Base-by-base conservation (phyloP, 92 coral and sea anemone species). In the Ricordea florida region DNA sequence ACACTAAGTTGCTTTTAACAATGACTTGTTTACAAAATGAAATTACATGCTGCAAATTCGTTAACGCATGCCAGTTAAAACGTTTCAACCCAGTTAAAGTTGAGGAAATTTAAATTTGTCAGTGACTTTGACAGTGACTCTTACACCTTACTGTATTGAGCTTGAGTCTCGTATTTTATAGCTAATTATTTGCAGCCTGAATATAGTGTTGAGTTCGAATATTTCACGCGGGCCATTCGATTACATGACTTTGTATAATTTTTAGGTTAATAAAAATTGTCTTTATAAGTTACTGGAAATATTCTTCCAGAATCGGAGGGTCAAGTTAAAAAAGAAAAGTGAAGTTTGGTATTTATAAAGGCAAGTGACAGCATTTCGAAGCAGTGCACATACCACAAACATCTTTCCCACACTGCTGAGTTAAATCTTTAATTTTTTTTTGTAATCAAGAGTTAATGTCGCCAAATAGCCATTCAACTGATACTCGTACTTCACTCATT, bases 41-140 rank as follows among this genome's bases (percentile, higher is more conserved):
- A n/a, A n/a, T n/a, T n/a, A n/a, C n/a, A n/a, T n/a, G n/a, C n/a
- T n/a, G n/a, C n/a, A n/a, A 31, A 35, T 10, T 26, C 16, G 66
- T 26, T 10, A 57, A 20, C 31, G 44, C 21, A 57, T 57, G 40
- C 64, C 66, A 58, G 66, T 58, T 58, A 16, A 58, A 58, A 58
- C 66, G 23, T 34, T 35, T 58, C 47, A 58, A 34, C 66, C 46
- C 66, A 58, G 66, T 35, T 32, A 31, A 18, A 58, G 65, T 30
- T 58, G 16, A 15, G 65, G 25, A 56, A 57, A 57, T 29, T 57
- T 29, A 31, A 57, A 57, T 16, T 57, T 57, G 44, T 57, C 64
- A 31, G 0, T 57, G 40, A 57, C 23, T 57, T 57, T 57, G 44
- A 57, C 24, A 57, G 33, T 57, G 64, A 57, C 64, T 31, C 43